A percentile compares a stretch with the other conserved stretches of the same genome.
Conservation (phyloP, 2,888 invertebrate genomes). For the Nyleta sp. region DNA sequence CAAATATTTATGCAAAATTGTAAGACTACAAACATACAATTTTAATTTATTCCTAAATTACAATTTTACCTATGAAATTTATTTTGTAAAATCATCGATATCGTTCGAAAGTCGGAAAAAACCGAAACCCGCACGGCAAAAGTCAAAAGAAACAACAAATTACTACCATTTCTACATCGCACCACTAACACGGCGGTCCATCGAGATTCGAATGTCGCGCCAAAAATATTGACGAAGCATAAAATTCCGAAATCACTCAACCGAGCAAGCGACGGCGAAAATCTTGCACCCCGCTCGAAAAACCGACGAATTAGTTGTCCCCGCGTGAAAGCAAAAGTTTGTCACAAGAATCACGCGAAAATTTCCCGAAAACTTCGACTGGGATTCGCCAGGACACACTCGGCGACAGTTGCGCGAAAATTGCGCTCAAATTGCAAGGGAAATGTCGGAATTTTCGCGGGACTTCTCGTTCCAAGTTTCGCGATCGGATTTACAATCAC, state of each 20-base stretch:
- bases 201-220: slow-evolving; percentile 26
- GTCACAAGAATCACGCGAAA: not conserved
- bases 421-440: not conserved
- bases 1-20: too few species aligned
- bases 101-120: too few species aligned
- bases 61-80: too few species aligned
- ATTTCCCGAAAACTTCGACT: not conserved
- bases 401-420: not conserved
- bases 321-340: not conserved
- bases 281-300: not conserved
- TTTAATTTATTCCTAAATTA: too few species aligned
- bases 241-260: slow-evolving; percentile 11
- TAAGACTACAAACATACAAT: too few species aligned
- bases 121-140: too few species aligned
- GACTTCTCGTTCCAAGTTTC: not conserved
- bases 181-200: not conserved
- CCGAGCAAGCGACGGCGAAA: not conserved
- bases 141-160: too few species aligned
- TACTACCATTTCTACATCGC: slow-evolving; percentile 12
- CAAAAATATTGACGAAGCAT: slow-evolving; percentile 9
- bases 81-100: too few species aligned
- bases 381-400: too few species aligned
- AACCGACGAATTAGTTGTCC: not conserved
- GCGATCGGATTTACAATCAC: not conserved
- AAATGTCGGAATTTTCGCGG: not conserved